Conservation (phyloP, 2,888 invertebrate species). For the Drosophila subquinaria region DNA sequence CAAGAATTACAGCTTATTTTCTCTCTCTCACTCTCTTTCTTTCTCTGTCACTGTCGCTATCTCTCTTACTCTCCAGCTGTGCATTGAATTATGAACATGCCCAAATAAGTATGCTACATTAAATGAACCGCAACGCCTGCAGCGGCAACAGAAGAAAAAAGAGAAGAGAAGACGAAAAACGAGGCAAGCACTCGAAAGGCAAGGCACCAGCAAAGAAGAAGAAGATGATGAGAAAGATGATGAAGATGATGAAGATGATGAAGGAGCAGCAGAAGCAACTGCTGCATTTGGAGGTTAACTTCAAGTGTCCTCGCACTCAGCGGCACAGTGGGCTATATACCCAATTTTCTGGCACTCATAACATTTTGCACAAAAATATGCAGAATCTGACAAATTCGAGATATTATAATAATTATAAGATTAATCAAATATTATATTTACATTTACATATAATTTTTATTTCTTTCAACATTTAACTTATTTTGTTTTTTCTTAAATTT, state of each 20-base stretch:
- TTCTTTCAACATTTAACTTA: too few relatives aligned
- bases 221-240: neutral
- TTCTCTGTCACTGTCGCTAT: neutral
- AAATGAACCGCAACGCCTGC: constrained; percentile 2
- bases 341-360: neutral
- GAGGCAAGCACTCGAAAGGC: constrained; percentile 1
- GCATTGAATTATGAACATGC: constrained; percentile 30
- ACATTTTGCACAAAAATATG: neutral
- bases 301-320: constrained; percentile 15
- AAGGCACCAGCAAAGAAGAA: too few relatives aligned
- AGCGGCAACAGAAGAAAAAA: constrained; percentile 4
- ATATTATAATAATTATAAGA: too few relatives aligned
- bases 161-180: neutral
- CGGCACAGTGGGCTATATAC: neutral
- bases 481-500: too few relatives aligned
- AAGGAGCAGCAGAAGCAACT: neutral
- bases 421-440: too few relatives aligned
- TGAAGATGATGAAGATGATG: neutral
- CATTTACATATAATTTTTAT: too few relatives aligned
- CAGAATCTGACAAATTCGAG: too few relatives aligned
- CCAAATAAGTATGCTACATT: constrained; percentile 42
- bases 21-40: neutral
- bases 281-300: constrained; percentile 21
- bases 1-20: constrained; percentile 5
- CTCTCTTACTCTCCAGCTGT: neutral